A percentile compares a stretch with the other conserved stretches of the same genome.
phyloP scores from a whole-genome alignment of 30 jellyfish, hydroid and myxozoan species.

The Hydra vulgaris region DNA sequence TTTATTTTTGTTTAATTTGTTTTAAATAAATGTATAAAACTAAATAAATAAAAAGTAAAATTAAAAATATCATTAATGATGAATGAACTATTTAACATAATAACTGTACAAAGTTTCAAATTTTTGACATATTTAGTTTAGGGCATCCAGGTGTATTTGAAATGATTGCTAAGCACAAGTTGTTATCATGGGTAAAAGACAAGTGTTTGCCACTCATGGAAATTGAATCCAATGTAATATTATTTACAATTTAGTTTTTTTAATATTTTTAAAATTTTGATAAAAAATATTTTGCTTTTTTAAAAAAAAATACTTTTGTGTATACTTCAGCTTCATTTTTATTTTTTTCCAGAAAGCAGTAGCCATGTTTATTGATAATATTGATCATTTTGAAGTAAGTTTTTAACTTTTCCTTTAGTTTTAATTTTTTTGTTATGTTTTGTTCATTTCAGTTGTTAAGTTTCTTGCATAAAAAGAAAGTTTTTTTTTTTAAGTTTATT shows the following conservation, averaged over 20 bases:
- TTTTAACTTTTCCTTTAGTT: background rate
- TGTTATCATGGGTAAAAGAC: slow-evolving; percentile 59
- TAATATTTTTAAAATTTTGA: background rate
- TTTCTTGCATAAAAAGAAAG: no score
- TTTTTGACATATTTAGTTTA: no score
- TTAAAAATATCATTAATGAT: no score
- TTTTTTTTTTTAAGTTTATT: no score
- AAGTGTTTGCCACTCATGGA: slow-evolving; percentile 64
- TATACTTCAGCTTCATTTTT: background rate
- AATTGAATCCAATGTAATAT: slow-evolving; percentile 47
- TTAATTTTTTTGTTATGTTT: background rate
- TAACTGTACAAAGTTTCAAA: no score
- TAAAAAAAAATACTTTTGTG: background rate
- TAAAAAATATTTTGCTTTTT: background rate
- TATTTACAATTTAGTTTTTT: background rate
- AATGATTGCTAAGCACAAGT: slow-evolving; percentile 61
- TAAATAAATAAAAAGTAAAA: no score
- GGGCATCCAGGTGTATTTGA: slow-evolving; percentile 82
- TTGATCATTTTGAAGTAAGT: slow-evolving; percentile 40
- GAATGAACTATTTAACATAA: no score
- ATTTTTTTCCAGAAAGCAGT: slow-evolving; percentile 47
- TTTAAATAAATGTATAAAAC: no score
- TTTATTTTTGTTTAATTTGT: no score
- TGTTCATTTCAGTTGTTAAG: no score
- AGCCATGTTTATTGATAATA: slow-evolving; percentile 50